Conservation (phyloP, 2,888 invertebrate genomes). For the Acleris holmiana region DNA sequence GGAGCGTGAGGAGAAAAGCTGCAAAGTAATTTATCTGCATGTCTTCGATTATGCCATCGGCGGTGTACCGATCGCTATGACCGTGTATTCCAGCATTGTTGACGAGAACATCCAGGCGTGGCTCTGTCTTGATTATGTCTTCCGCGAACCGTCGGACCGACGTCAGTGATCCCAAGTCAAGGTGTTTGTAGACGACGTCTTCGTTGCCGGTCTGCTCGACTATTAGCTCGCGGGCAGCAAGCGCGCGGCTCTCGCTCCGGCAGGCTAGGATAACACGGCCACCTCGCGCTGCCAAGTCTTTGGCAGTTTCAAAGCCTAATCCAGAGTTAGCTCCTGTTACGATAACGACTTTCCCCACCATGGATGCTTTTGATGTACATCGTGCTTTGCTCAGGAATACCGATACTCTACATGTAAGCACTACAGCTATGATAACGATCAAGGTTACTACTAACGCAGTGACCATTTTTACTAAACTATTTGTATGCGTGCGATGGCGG, state of each 20-base stretch:
- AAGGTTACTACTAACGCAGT: too few relatives aligned
- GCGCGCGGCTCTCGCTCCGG: constrained; percentile 87
- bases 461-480: too few relatives aligned
- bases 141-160: constrained; percentile 82
- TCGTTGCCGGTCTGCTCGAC: constrained; percentile 87
- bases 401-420: constrained; percentile 2
- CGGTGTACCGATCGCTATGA: constrained; percentile 61
- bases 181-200: constrained; percentile 80
- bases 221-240: constrained; percentile 86
- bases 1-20: constrained; percentile 86
- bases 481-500: too few relatives aligned
- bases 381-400: constrained; percentile 17
- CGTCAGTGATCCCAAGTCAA: constrained; percentile 69
- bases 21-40: constrained; percentile 86
- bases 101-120: constrained; percentile 76
- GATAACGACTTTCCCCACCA: constrained; percentile 67
- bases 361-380: constrained; percentile 11
- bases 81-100: constrained; percentile 79
- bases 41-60: constrained; percentile 82
- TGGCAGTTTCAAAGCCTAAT: constrained; percentile 88
- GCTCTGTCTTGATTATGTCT: constrained; percentile 69
- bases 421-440: too few relatives aligned
- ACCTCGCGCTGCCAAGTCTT: constrained; percentile 85
- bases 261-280: constrained; percentile 88
- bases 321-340: constrained; percentile 90